Evolutionary conservation across 2,113 vertebrate genomes (phyloP).

Genomic region (Smithornis capensis): DNA sequence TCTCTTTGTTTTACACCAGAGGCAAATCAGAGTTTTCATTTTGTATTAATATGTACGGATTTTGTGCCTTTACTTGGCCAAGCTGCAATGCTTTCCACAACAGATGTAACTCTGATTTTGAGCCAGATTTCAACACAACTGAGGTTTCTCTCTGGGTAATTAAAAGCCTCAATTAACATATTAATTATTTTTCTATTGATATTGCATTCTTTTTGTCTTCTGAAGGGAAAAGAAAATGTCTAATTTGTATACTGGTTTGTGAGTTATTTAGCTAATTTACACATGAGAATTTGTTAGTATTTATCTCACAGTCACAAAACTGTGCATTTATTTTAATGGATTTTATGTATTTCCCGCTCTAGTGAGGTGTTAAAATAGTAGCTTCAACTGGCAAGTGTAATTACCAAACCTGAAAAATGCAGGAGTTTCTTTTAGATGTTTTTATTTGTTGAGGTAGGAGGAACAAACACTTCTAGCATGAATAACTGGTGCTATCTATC

Average conservation of each 20-base stretch:
- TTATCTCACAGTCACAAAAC: not conserved
- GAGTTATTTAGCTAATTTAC: not conserved
- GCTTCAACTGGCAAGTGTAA: not conserved
- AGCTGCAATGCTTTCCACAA: not conserved
- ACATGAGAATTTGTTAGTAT: not conserved
- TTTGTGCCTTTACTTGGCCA: not conserved
- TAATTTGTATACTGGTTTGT: not conserved
- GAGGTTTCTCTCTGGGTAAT: constrained; percentile 12
- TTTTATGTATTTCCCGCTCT: not conserved
- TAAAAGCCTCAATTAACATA: constrained; percentile 30
- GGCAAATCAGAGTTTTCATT: not conserved
- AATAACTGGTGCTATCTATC: not conserved
- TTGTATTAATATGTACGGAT: not conserved
- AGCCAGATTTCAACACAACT: not conserved
- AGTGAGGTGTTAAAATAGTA: not conserved
- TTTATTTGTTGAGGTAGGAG: not conserved
- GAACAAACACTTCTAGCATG: not conserved
- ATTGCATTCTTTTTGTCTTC: not conserved
- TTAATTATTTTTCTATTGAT: constrained; percentile 37
- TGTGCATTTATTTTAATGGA: not conserved
- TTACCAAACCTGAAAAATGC: not conserved
- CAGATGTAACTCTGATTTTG: constrained; percentile 16
- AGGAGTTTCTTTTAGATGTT: not conserved
- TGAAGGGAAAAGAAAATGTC: not conserved
- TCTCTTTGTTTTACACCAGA: no score